Evolutionary conservation across 1,140 invertebrate species (phyloP), one percentile per base, ranked within the genome.

Genomic region (Drosophila athabasca): DNA sequence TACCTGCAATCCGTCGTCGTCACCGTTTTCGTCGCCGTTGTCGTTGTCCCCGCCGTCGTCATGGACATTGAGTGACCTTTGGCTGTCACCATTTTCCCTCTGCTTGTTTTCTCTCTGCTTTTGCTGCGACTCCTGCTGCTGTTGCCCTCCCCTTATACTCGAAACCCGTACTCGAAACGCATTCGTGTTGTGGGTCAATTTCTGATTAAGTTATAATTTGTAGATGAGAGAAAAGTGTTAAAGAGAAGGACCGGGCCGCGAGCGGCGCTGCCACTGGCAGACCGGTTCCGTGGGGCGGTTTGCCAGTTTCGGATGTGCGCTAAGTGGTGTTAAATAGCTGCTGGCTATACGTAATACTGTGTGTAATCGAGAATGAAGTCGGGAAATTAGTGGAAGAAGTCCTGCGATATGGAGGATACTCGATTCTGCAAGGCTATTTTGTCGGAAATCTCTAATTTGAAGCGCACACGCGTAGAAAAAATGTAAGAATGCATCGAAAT

Each of bases 191-290:
- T 79, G 68, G 79, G 76, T 74, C 76, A 84, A 89, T 83, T 89
- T 78, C 76, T 83, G 72, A 88, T 88, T 83, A 88, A 89, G 84
- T 89, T 79, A 79, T 88, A 79, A 89, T 88, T 88, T 89, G 84
- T 79, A 68, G 39, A 73, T 39, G 67, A 61, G 55, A 67, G 69
- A 50, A 65, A 79, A 79, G 61, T 69, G 81, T 60, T 64, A 7
- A 59, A 46, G 55, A 44, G 58, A 66, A 13, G 11, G 35, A 35
- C 31, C 31, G 54, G 54, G 39, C 26, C 11, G 31, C 11, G 35
- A 39, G 15, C 15, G 31, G 6, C 6, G 26, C 6, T 7, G 53
- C 13, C 49, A 58, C 54, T 13, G 49, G 5, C 50, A 65, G 55
- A 46, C 61, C 49, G 48, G 59, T 77, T 72, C 15, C 35, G 26